Evolutionary conservation across 2,797 vertebrate species (phyloP).

Genomic region (Alectoris magna): DNA sequence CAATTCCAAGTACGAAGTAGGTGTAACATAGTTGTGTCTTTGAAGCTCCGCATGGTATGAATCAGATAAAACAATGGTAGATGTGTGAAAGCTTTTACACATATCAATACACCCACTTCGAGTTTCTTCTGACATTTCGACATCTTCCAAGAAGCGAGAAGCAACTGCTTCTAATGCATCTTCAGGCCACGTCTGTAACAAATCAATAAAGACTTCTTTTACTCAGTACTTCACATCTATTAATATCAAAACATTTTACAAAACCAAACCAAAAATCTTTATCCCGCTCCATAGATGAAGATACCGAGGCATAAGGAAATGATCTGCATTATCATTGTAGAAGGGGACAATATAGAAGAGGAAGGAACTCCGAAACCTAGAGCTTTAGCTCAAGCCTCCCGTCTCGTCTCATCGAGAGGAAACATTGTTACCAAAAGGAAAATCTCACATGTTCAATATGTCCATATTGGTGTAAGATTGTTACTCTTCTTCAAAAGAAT

Average conservation of each 20-base stretch:
- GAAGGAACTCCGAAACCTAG: neutral
- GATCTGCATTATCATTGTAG: neutral
- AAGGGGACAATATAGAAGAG: neutral
- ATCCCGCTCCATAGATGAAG: neutral
- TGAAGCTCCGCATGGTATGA: slow-evolving; percentile 86
- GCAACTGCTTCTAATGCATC: slow-evolving; percentile 93
- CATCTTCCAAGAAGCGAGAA: slow-evolving; percentile 87
- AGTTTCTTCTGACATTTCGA: slow-evolving; percentile 87
- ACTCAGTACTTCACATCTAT: neutral
- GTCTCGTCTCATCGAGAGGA: neutral
- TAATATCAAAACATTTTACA: neutral
- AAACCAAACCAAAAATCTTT: neutral
- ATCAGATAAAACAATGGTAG: slow-evolving; percentile 84
- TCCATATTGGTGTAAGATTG: neutral
- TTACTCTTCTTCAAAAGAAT: neutral
- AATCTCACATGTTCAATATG: neutral
- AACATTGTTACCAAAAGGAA: neutral
- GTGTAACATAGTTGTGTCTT: slow-evolving; percentile 92
- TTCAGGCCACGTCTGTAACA: slow-evolving; percentile 88
- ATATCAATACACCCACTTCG: slow-evolving; percentile 88
- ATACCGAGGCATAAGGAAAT: neutral
- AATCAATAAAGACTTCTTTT: neutral
- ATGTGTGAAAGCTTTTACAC: slow-evolving; percentile 93
- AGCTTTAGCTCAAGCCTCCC: neutral
- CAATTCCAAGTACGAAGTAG: slow-evolving; percentile 93